phyloP scores from a whole-genome alignment of 2,113 vertebrate species.

The Zosterops hypoxanthus region DNA sequence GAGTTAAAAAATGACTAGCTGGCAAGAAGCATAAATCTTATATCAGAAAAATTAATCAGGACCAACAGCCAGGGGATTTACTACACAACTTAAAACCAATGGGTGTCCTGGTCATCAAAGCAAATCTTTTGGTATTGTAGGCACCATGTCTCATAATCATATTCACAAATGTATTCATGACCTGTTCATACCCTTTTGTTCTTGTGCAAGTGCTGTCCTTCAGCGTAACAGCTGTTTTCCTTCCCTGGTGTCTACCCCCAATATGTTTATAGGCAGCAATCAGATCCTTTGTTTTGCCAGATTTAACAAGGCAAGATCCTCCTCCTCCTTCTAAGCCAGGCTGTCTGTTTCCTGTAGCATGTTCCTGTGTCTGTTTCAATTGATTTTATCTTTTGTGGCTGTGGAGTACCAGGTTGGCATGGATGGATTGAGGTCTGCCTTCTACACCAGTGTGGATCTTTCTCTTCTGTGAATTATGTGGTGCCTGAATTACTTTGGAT shows the following conservation, averaged over 20 bases:
- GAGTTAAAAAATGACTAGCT: background rate
- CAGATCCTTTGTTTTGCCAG: constrained; percentile 43
- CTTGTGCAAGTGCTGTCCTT: constrained; percentile 31
- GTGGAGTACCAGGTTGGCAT: background rate
- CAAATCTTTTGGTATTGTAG: background rate
- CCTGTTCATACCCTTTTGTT: constrained; percentile 39
- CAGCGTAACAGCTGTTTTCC: constrained; percentile 51
- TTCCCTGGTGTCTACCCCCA: constrained; percentile 21
- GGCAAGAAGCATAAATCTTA: background rate
- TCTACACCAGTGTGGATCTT: background rate
- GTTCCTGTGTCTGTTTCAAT: background rate
- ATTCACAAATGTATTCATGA: constrained; percentile 36
- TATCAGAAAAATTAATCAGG: background rate
- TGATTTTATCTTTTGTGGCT: background rate
- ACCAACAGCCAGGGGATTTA: background rate
- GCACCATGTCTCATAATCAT: background rate
- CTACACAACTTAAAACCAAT: background rate
- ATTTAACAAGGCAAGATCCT: constrained; percentile 19
- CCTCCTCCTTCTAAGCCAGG: background rate
- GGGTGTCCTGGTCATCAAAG: background rate
- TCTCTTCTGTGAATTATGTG: background rate
- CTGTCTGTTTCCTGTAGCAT: background rate
- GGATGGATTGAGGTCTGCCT: background rate
- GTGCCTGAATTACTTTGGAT: background rate
- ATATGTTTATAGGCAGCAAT: constrained; percentile 24